A percentile compares a stretch with the other conserved stretches of the same genome.
phyloP scores from a whole-genome alignment of 2,888 invertebrate species.

The Nemurella pictetii region DNA sequence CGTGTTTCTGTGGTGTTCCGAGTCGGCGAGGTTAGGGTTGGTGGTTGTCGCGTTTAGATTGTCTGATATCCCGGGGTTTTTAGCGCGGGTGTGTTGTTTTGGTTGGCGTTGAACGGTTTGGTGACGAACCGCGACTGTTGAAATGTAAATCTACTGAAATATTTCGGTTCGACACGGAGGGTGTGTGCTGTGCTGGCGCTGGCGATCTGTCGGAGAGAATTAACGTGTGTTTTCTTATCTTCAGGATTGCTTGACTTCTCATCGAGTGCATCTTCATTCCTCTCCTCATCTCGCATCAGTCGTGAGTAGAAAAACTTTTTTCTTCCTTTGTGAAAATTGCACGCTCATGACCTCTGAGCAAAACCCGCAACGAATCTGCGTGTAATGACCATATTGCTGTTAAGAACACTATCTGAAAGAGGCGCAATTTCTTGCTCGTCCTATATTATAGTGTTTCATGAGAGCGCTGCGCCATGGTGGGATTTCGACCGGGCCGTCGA shows the following conservation, averaged over 20 bases:
- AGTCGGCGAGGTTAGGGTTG: neutral
- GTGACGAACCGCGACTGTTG: neutral
- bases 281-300: neutral
- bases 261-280: neutral
- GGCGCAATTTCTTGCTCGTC: no score
- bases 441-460: no score
- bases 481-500: neutral
- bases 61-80: neutral
- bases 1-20: neutral
- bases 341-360: neutral
- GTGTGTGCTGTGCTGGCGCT: neutral
- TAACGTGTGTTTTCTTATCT: neutral
- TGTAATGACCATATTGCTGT: neutral
- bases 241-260: neutral
- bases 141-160: neutral
- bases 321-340: neutral
- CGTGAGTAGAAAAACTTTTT: neutral
- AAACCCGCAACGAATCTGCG: neutral
- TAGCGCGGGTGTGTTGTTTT: neutral
- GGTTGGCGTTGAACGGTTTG: neutral
- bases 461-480: neutral
- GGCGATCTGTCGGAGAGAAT: neutral
- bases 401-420: neutral
- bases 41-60: neutral
- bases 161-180: neutral